Evolutionary conservation across 1,140 invertebrate genomes (phyloP).

Genomic region (Penaeus indicus): DNA sequence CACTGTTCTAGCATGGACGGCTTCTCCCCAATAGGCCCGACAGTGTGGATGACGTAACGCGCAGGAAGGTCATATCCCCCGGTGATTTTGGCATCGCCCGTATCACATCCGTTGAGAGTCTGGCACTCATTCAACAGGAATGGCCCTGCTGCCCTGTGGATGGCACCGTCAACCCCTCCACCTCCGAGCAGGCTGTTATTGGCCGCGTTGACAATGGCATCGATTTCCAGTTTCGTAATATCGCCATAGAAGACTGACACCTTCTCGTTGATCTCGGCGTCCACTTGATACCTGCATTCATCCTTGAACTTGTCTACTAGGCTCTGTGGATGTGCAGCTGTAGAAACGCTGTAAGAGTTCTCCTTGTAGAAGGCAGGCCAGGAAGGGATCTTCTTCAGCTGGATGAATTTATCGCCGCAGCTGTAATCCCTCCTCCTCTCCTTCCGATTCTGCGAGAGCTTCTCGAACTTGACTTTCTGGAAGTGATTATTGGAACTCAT

Average conservation of each 20-base stretch:
- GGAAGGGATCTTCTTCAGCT: conserved; percentile 74
- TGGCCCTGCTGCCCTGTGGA: conserved; percentile 83
- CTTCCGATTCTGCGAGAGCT: conserved; percentile 64
- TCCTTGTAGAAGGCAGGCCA: conserved; percentile 71
- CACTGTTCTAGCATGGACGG: conserved; percentile 77
- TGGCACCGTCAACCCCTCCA: conserved; percentile 90
- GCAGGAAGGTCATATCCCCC: conserved; percentile 83
- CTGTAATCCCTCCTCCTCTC: conserved; percentile 75
- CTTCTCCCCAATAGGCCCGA: conserved; percentile 83
- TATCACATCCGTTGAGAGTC: conserved; percentile 79
- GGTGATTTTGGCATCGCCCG: conserved; percentile 86
- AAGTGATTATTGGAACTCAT: too few relatives aligned
- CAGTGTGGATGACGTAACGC: conserved; percentile 87
- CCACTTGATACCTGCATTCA: conserved; percentile 38
- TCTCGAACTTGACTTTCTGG: too few relatives aligned
- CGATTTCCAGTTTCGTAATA: conserved; percentile 89
- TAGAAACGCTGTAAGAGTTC: not conserved
- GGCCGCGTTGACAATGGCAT: conserved; percentile 94
- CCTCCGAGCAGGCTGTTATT: conserved; percentile 84
- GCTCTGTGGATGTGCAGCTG: not conserved
- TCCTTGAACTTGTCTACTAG: not conserved
- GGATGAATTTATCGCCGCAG: conserved; percentile 70
- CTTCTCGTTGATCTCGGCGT: conserved; percentile 67
- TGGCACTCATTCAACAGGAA: conserved; percentile 80
- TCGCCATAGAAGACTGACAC: conserved; percentile 76